Base-by-base conservation (phyloP, 1,140 invertebrate species). In the Pararge aegeria region DNA sequence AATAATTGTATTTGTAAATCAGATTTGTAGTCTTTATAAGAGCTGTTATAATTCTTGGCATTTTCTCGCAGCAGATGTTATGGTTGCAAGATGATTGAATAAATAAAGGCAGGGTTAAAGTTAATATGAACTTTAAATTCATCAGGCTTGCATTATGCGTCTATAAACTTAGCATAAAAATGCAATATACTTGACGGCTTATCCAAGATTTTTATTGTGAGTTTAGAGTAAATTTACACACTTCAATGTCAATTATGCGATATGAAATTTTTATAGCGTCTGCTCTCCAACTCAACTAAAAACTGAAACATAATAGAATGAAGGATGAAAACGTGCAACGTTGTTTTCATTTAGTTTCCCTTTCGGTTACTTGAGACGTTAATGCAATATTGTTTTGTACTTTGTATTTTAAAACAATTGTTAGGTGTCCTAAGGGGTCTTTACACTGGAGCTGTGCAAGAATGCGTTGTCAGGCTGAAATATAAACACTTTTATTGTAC, bases 231-330 rank as follows among this genome's bases (percentile, higher is more conserved):
- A 10, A 10, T 10, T 34, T 34, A 34, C 12, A 46, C 9, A 29
- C 30, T 53, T 19, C 52, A 54, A 15, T 40, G 40, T 55, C 27
- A 55, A 46, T 55, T 46, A 30, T 12, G 16, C 19, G 1, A 42
- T 42, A 54, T 44, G 15, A 46, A 34, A 30, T 46, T 54, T 55
- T 55, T 55, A 55, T 13, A 40, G 40, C 38, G 40, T 55, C 53
- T 55, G 40, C 2, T 27, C 27, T 9, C 0, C 5, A 27, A 27
- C 27, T 1, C 27, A 27, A 27, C 37, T 27, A 9, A 30, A 30
- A 55, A 55, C 12, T 34, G 18, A 20, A 46, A 46, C 21, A 46
- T 20, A 46, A 46, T 13, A 46, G 30, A 34, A 27, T 27, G 30
- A 34, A 34, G 12, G 30, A 34, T 34, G 30, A 34, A 34, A 34